Evolutionary conservation across 2,797 vertebrate species (phyloP), one percentile per base, ranked within the genome.

Genomic region (Pseudopleuronectes americanus): DNA sequence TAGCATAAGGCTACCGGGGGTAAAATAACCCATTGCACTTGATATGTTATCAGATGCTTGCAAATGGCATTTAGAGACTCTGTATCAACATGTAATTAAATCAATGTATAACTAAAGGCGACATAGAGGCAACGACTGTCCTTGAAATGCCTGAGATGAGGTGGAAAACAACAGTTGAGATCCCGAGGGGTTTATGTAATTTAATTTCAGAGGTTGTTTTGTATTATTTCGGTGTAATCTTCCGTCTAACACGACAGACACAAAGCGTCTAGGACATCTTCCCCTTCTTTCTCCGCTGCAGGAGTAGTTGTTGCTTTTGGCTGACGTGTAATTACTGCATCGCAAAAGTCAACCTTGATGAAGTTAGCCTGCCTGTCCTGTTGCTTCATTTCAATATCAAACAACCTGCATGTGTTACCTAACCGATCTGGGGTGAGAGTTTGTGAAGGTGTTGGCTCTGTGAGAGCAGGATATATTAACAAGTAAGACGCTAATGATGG

Each of bases 281-380:
- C 53, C 45, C 21, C 53, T 21, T 38, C 17, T 4, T 13, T 41
- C 43, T 19, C 5, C 5, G 4, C 17, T 19, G 41, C 41, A 43
- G 41, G 19, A 13, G 2, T 53, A n/a, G 22, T 57, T 14, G 16
- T 68, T 36, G 8, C 68, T 69, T 63, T 76, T 81, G 59, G 36
- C 67, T 71, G 38, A 22, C 6, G 7, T 26, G 8, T 26, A 31
- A 4, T 36, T 23, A 6, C 22, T 63, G n/a, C 24, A 38, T 56
- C 68, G 23, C n/a, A 62, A 49, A 49, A 80, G 31, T 71, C 43
- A 80, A 22, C 43, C 38, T 45, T 36, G n/a, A 14, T 59, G 26
- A 80, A 65, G 62, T 56, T 67, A 49, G 45, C 49, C 56, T 23
- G 23, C 58, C 22, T 56, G 4, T 58, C 51, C 48, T 41, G 38